These are phyloP conservation scores for Cosmia pyralina DNA, from an alignment of 2,888 invertebrate genomes.

Conservation along the genomic window DNA sequence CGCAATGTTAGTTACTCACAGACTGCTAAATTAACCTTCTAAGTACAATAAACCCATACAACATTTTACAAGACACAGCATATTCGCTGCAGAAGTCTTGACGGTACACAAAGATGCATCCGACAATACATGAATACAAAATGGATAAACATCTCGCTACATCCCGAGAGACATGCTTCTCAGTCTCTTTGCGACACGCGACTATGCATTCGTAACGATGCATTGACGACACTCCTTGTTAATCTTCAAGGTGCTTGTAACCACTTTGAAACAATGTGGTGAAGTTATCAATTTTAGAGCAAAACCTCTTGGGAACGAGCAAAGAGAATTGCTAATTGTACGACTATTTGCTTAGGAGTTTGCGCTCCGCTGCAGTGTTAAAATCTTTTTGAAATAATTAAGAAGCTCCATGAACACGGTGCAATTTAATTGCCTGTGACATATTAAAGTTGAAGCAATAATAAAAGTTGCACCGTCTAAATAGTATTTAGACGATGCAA, in stretches of 20 bases:
- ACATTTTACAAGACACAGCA: slow-evolving; percentile 4
- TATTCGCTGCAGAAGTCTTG: slow-evolving; percentile 30
- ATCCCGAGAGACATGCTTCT: slow-evolving; percentile 16
- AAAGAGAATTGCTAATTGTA: slow-evolving; percentile 40
- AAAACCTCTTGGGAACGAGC: slow-evolving; percentile 7
- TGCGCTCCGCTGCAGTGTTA: neutral
- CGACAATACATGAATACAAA: slow-evolving; percentile 44
- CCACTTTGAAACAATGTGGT: slow-evolving; percentile 24
- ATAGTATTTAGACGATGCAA: neutral
- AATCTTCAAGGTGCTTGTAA: slow-evolving; percentile 36
- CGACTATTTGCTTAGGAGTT: slow-evolving; percentile 24
- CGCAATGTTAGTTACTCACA: neutral
- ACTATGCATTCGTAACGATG: slow-evolving; percentile 48
- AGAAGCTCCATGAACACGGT: neutral
- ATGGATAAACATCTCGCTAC: slow-evolving; percentile 26
- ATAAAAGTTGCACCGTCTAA: neutral
- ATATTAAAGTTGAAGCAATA: fast-evolving
- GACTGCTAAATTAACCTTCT: neutral
- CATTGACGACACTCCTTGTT: slow-evolving; percentile 36
- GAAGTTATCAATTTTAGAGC: slow-evolving; percentile 49
- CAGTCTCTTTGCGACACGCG: slow-evolving; percentile 14
- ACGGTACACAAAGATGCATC: slow-evolving; percentile 34
- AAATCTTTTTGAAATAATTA: slow-evolving; percentile 13
- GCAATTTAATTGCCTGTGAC: neutral
- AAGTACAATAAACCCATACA: neutral